phyloP scores from a whole-genome alignment of 2,888 invertebrate genomes.

The Emmelina monodactyla region DNA sequence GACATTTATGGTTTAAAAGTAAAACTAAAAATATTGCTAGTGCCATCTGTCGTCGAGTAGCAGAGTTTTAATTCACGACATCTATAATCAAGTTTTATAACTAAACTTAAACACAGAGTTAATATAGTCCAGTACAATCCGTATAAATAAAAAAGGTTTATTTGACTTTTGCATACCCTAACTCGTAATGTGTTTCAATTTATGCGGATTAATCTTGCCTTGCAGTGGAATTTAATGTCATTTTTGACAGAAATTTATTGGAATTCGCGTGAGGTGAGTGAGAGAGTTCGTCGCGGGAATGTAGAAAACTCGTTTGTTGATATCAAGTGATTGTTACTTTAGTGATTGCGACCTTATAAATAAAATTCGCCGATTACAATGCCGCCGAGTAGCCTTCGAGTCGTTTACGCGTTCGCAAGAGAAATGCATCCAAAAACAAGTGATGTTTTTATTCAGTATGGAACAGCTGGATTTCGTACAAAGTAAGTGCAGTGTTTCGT shows the following conservation, averaged over 20 bases:
- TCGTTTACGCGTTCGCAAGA: conserved; percentile 79
- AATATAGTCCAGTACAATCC: too few relatives aligned
- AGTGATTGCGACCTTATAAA: conserved; percentile 49
- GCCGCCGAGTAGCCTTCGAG: conserved; percentile 68
- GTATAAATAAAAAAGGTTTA: too few relatives aligned
- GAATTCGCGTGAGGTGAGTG: conserved; percentile 2
- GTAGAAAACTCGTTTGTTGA: conserved; percentile 56
- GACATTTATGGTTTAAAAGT: too few relatives aligned
- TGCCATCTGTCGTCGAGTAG: too few relatives aligned
- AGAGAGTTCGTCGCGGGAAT: conserved; percentile 45
- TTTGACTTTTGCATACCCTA: too few relatives aligned
- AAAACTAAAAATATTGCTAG: too few relatives aligned
- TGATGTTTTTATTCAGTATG: conserved; percentile 76
- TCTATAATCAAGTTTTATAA: too few relatives aligned
- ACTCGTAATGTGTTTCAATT: too few relatives aligned
- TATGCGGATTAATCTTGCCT: conserved; percentile 14
- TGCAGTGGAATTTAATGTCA: conserved; percentile 27
- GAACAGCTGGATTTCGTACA: conserved; percentile 86
- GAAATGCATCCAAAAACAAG: conserved; percentile 78
- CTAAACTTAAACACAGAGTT: too few relatives aligned
- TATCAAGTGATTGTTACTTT: conserved; percentile 56
- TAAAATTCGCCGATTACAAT: conserved; percentile 50
- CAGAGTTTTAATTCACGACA: too few relatives aligned
- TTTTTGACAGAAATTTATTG: conserved; percentile 25
- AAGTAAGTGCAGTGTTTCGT: conserved; percentile 68